Evolutionary conservation across 2,888 invertebrate genomes (phyloP), one percentile per base, ranked within the genome.

Genomic region (Ctenicera cuprea): DNA sequence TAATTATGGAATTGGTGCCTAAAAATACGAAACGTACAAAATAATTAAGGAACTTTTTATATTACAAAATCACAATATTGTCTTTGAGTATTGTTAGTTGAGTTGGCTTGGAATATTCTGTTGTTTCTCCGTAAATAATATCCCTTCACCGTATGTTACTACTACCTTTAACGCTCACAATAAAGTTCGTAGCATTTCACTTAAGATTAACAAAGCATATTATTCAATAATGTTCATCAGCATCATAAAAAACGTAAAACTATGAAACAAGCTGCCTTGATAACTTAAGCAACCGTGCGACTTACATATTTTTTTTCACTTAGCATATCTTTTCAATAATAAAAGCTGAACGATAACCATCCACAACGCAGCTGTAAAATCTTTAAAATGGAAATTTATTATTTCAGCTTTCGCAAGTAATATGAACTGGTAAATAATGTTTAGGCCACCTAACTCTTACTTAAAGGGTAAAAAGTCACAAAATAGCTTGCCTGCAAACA

Each of bases 31-130:
- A 65, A 68, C 61, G 59, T 67, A 73, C 57, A 72, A 73, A 66
- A 59, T 52, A 73, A 71, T 71, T 78, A 73, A 80, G 80, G 80
- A 80, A 80, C 80, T 80, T 77, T 72, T 43, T 38, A 73, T 76
- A 74, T 69, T 66, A 71, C 66, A 78, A 80, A 79, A 85, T 85
- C 85, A 85, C 85, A 85, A 76, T 82, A 79, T 81, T 81, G 79
- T 80, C 78, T 81, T 80, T 85, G 85, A 85, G 85, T 85, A 85
- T 85, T 84, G 82, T 84, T 78, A 72, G 74, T 70, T 78, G 80
- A 80, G 79, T 82, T 77, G 81, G 78, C 76, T 75, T 75, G 80
- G 79, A 79, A 76, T 73, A 78, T 79, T 76, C 78, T 75, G 73
- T 67, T 62, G 70, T 78, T 77, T 65, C 74, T 72, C 61, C 73